These are phyloP conservation scores for Pterocles gutturalis DNA, from an alignment of 2,113 vertebrate species.

Conservation along the genomic window DNA sequence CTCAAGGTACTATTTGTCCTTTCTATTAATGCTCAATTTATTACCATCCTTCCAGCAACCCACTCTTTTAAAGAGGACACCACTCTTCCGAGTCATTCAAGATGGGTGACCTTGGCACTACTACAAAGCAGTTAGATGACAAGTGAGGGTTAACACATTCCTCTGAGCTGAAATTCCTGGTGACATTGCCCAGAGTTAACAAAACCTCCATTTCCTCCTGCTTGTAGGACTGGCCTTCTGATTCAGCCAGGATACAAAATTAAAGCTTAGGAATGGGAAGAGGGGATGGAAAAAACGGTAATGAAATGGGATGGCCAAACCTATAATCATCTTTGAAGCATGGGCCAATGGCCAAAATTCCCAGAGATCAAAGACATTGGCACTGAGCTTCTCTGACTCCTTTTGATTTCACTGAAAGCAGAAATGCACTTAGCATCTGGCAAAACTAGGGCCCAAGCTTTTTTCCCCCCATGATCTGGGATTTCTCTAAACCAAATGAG, in stretches of 20 bases:
- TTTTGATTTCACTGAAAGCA: not conserved
- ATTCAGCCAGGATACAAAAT: not conserved
- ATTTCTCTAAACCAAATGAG: not conserved
- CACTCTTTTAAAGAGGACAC: not conserved
- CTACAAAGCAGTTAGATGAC: not conserved
- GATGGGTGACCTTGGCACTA: not conserved
- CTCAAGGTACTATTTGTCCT: not conserved
- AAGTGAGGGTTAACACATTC: conserved; percentile 14
- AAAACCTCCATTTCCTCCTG: not conserved
- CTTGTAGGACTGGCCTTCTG: not conserved
- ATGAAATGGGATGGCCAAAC: not conserved
- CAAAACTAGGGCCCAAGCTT: not conserved
- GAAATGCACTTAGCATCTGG: not conserved
- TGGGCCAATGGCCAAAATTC: not conserved
- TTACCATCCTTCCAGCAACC: not conserved
- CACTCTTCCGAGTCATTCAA: not conserved
- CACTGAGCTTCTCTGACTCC: not conserved
- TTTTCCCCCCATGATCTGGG: not conserved
- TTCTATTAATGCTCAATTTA: not conserved
- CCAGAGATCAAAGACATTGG: not conserved
- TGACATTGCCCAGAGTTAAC: not conserved
- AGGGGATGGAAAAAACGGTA: not conserved
- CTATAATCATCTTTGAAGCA: not conserved
- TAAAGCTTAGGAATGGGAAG: not conserved
- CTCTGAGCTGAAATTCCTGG: not conserved